Conservation (phyloP, 2,888 invertebrate genomes). For the Protonemura montana region DNA sequence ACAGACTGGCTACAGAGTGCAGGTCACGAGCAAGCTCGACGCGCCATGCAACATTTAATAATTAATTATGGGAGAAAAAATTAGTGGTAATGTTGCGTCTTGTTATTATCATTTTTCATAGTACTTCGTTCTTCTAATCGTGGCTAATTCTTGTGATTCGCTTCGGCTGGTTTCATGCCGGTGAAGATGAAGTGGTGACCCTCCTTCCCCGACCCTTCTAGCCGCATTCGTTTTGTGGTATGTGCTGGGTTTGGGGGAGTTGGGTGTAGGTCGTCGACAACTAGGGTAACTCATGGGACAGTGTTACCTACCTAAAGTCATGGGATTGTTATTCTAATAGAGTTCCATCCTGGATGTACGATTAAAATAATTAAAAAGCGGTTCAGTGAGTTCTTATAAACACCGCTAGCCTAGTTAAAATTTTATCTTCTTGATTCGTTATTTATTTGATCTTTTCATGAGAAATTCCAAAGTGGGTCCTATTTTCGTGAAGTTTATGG, state of each 20-base stretch:
- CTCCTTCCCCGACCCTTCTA: no score
- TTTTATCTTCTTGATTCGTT: background rate
- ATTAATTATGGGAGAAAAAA: conserved; percentile 37
- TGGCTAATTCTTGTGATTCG: background rate
- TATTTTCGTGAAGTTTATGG: background rate
- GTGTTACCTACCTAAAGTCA: background rate
- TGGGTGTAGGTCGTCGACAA: no score
- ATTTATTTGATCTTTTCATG: background rate
- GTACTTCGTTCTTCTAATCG: background rate
- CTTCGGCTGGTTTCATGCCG: no score
- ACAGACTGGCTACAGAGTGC: background rate
- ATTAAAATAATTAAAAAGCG: conserved; percentile 28
- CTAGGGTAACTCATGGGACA: background rate
- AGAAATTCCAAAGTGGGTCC: background rate
- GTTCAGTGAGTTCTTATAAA: background rate
- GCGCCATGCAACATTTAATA: conserved; percentile 19
- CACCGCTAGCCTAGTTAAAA: conserved; percentile 32
- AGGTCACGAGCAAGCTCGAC: conserved; percentile 28
- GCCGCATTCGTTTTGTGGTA: no score
- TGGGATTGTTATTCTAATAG: conserved; percentile 10
- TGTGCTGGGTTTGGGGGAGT: no score
- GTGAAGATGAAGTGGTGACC: no score
- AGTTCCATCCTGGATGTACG: conserved; percentile 21
- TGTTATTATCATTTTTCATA: background rate
- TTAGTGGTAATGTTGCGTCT: background rate